Base-by-base conservation (phyloP, 1,140 invertebrate species). In the Rhyzopertha dominica region DNA sequence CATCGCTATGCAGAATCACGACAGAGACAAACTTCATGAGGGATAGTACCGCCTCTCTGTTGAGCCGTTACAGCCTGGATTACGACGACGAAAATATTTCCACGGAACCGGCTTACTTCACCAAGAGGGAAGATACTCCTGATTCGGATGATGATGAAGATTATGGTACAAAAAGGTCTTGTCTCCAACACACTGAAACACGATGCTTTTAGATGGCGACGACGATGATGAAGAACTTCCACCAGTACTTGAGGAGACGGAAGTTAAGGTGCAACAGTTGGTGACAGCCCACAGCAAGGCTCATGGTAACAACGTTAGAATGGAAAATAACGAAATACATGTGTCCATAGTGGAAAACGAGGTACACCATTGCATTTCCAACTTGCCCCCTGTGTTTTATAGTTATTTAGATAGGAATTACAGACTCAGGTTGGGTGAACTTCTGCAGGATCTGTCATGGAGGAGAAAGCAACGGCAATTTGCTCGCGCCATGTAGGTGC, bases 371-470 rank as follows among this genome's bases (percentile, higher is more conserved):
- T 54, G 23, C 3, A 24, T 22, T 24, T 43, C 2, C 28, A 13
- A 34, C 10, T 2, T 5, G n/a, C 7, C n/a, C n/a, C n/a, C n/a
- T n/a, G n/a, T n/a, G 12, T 35, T 12, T 22, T 35, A n/a, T 20
- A 28, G 29, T 31, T 8, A 24, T 40, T 22, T 18, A 31, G 18
- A 13, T 37, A 31, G 36, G 31, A 5, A 31, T 45, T 5, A 53
- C 28, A 5, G 23, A 26, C 16, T 30, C 35, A 41, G 41, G 37
- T 16, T 50, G 30, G 26, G 35, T 53, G 25, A 45, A 36, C 36
- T 61, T 66, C 3, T 67, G 65, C 35, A 52, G 65, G 10, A 67
- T 67, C 17, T 67, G 65, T 47, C 61, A 67, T 41, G 62, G 65
- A 4, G 61, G 61, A 4, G 56, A 64, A 37, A 67, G 65, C 34